Conservation (phyloP, 2,113 vertebrate genomes). For the Sapajus apella region DNA sequence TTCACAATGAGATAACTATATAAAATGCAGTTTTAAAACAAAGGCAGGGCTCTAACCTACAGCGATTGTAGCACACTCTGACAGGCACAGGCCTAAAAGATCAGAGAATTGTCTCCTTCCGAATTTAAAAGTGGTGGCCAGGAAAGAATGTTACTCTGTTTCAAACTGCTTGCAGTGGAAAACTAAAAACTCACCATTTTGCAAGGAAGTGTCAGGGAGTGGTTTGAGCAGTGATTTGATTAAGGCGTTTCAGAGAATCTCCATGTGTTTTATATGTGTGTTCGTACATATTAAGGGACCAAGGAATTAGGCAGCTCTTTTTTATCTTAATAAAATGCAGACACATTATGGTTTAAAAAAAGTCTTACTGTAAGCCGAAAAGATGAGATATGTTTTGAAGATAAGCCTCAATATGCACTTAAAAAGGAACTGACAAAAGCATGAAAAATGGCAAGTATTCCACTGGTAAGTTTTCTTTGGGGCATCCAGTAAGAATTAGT, state of each 20-base stretch:
- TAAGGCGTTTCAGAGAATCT: neutral
- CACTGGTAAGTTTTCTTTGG: neutral
- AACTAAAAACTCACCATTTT: neutral
- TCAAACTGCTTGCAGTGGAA: neutral
- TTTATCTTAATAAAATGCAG: constrained; percentile 56
- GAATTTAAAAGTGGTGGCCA: neutral
- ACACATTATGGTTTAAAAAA: constrained; percentile 56
- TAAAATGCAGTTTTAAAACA: constrained; percentile 85
- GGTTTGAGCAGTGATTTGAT: neutral
- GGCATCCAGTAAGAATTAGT: constrained; percentile 48
- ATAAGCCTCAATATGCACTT: constrained; percentile 83
- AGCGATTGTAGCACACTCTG: constrained; percentile 68
- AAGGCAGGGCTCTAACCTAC: constrained; percentile 92
- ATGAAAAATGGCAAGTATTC: constrained; percentile 50
- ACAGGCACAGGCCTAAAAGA: neutral
- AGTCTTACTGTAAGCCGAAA: neutral
- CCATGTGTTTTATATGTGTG: neutral
- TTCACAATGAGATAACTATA: constrained; percentile 83
- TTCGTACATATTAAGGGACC: neutral
- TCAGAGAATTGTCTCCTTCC: neutral
- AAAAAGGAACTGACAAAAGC: constrained; percentile 73
- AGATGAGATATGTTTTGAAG: constrained; percentile 69
- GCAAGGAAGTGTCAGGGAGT: neutral
- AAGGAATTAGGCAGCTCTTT: constrained; percentile 31
- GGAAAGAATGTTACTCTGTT: neutral